Evolutionary conservation across 2,113 vertebrate genomes (phyloP).

Genomic region (Myodes glareolus): DNA sequence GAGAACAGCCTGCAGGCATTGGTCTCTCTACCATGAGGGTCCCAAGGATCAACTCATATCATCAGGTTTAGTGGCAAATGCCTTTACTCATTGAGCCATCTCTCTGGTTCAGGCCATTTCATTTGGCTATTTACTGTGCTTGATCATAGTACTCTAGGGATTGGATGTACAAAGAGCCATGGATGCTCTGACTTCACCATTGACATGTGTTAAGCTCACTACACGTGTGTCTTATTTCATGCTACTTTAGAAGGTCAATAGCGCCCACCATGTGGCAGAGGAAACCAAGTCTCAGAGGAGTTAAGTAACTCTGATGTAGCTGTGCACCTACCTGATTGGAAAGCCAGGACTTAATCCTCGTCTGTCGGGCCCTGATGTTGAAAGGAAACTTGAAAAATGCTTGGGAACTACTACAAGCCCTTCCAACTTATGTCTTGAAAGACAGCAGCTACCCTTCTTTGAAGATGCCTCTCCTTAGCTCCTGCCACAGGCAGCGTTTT

Average conservation of each 20-base stretch:
- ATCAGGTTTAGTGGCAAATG: background rate
- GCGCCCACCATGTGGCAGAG: background rate
- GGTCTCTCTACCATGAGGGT: background rate
- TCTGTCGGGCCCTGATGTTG: background rate
- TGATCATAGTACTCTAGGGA: background rate
- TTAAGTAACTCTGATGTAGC: background rate
- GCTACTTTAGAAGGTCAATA: background rate
- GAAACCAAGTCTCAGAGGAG: background rate
- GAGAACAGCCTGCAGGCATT: background rate
- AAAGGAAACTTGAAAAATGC: background rate
- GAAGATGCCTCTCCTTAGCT: constrained; percentile 29
- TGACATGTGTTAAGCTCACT: background rate
- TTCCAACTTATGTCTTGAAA: constrained; percentile 43
- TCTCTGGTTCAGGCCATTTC: background rate
- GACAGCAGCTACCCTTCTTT: background rate
- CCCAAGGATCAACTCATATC: background rate
- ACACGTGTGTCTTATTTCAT: background rate
- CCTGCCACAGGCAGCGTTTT: background rate
- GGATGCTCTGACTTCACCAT: background rate
- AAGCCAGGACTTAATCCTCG: background rate
- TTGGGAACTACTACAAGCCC: background rate
- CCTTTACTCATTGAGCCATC: background rate
- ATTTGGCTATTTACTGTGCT: background rate
- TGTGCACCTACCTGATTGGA: background rate
- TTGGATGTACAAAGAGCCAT: background rate